Conservation (phyloP, 2,888 invertebrate genomes). For the Podabrus alpinus region DNA sequence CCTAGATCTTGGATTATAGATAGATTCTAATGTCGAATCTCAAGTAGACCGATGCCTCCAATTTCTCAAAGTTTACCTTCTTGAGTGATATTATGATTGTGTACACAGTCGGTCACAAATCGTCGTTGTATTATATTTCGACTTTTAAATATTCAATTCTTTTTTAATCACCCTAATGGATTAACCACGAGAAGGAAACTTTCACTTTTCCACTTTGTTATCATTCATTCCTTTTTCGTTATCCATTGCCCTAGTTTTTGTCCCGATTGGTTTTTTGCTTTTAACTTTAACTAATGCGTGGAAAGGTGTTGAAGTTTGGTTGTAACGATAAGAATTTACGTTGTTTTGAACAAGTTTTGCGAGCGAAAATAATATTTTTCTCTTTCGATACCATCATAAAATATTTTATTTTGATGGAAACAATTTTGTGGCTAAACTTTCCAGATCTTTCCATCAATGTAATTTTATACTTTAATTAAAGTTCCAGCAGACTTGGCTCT, state of each 20-base stretch:
- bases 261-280: background rate
- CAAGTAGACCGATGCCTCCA: constrained; percentile 35
- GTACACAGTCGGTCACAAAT: too few relatives aligned
- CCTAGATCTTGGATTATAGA: constrained; percentile 50
- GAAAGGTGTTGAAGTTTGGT: constrained; percentile 9
- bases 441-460: constrained; percentile 24
- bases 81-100: too few relatives aligned
- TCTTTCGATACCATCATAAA: background rate
- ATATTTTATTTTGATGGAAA: constrained; percentile 13
- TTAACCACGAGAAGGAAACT: constrained; percentile 5
- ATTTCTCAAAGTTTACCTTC: constrained; percentile 1
- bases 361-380: background rate
- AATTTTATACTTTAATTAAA: constrained; percentile 44
- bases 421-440: constrained; percentile 21
- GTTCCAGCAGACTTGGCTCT: constrained; percentile 43
- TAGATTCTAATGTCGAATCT: constrained; percentile 49
- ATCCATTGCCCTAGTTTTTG: constrained; percentile 10
- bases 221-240: constrained; percentile 7
- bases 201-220: constrained; percentile 1
- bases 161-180: constrained; percentile 2
- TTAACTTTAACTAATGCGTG: constrained; percentile 10
- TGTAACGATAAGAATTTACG: background rate
- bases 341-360: background rate
- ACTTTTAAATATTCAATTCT: background rate
- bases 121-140: too few relatives aligned